Base-by-base conservation (phyloP, 2,113 vertebrate species). In the Antechinus flavipes region DNA sequence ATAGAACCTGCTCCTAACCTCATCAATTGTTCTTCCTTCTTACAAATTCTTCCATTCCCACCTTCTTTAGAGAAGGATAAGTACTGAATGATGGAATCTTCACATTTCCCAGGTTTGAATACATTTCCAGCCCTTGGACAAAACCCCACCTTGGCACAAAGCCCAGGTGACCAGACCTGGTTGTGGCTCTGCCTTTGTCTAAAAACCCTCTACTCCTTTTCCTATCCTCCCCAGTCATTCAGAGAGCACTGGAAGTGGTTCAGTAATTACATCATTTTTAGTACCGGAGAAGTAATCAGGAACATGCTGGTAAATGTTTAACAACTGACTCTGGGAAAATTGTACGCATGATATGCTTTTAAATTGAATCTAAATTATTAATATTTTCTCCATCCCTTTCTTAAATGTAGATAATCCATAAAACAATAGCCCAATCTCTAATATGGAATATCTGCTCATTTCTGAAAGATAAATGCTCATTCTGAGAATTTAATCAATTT, bases 11-110 rank as follows among this genome's bases (percentile, higher is more conserved):
- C 61, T 68, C 30, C 61, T 35, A 30, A 68, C 2, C 27, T 9
- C 27, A 30, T 68, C 30, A 68, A 35, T 35, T 1, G 11, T 14
- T 35, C 12, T 30, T 68, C 11, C 12, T 30, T 4, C 30, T 30
- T 68, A 16, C 16, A 35, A 35, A 68, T 68, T 68, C 61, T 68
- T 68, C 42, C 22, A 24, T 76, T 8, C 14, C 9, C 16, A 42
- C 35, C 30, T 90, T 90, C 90, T 90, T 90, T 47, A 84, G 92
- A 95, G 68, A 42, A 84, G 68, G n/a, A 8, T 84, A 84, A 84
- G n/a, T 84, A 16, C n/a, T 16, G 19, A 22, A 23, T 42, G 68
- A 23, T 23, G 5, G 68, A 84, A 16, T 19, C 68, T 84, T 84
- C 22, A 42, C 35, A 84, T 91, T 91, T 96, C 91, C 92, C 92